Conservation (phyloP, 2,888 invertebrate genomes). For the Geophilus truncorum region DNA sequence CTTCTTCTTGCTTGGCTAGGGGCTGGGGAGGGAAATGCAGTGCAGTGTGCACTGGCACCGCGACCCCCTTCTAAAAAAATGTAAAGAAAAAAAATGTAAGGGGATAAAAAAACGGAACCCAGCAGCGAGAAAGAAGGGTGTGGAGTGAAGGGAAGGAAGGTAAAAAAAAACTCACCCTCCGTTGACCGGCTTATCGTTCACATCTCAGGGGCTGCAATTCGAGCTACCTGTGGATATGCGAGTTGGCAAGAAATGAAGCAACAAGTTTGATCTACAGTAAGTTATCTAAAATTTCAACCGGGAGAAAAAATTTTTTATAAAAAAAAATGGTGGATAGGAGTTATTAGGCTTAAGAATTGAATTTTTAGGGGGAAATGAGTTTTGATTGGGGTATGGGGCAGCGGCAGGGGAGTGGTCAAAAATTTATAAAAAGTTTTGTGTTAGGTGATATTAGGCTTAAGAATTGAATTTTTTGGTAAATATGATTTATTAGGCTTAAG, state of each 20-base stretch:
- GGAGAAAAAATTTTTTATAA: no score
- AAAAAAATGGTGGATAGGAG: no score
- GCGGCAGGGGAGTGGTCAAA: no score
- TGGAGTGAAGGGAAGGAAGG: not conserved
- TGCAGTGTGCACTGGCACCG: no score
- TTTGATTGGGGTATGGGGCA: no score
- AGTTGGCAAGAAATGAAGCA: not conserved
- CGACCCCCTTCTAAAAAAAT: slow-evolving; percentile 1
- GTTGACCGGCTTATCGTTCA: not conserved
- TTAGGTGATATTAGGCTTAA: no score
- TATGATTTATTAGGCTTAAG: no score
- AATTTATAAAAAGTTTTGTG: no score
- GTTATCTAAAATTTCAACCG: not conserved
- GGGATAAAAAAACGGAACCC: not conserved
- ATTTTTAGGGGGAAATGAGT: no score
- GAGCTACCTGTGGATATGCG: not conserved
- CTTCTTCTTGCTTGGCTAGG: not conserved
- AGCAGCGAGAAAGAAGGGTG: not conserved
- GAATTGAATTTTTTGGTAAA: no score
- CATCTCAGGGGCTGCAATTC: not conserved
- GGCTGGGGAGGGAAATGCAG: not conserved
- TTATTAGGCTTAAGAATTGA: no score
- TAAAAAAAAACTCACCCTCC: slow-evolving; percentile 4
- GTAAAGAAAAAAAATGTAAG: not conserved
- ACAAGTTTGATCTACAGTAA: not conserved